Conservation (phyloP, 1,140 invertebrate species). For the Drosophila lowei region DNA sequence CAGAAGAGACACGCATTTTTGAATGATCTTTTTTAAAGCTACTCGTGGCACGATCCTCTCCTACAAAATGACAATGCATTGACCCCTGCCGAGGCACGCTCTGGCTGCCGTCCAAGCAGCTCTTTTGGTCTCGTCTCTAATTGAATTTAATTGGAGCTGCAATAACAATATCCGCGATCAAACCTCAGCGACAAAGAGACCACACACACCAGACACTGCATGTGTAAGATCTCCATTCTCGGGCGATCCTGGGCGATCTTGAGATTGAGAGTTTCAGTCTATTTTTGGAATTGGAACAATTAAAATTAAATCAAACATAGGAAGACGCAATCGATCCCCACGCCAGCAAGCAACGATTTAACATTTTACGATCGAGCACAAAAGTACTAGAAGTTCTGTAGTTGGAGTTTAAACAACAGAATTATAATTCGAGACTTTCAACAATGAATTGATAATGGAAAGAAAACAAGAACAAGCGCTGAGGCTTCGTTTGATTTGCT, state of each 20-base stretch:
- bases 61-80: constrained; percentile 7
- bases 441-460: too few relatives aligned
- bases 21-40: too few relatives aligned
- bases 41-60: too few relatives aligned
- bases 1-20: too few relatives aligned
- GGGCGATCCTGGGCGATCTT: constrained; percentile 13
- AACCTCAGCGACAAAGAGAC: constrained; percentile 35
- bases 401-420: too few relatives aligned
- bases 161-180: constrained; percentile 76
- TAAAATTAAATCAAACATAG: constrained; percentile 14
- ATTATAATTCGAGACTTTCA: too few relatives aligned
- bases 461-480: too few relatives aligned
- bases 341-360: too few relatives aligned
- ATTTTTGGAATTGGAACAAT: constrained; percentile 40
- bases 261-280: constrained; percentile 28
- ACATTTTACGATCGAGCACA: too few relatives aligned
- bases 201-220: constrained; percentile 12
- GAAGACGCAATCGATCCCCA: too few relatives aligned
- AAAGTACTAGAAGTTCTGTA: too few relatives aligned
- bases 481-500: too few relatives aligned
- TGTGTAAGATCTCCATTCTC: constrained; percentile 29
- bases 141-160: constrained; percentile 72
- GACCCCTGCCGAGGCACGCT: constrained; percentile 13
- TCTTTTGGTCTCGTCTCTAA: constrained; percentile 46
- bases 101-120: constrained; percentile 30